These are phyloP conservation scores for Drepana arcuata DNA, from an alignment of 1,140 invertebrate genomes.

Conservation along the genomic window DNA sequence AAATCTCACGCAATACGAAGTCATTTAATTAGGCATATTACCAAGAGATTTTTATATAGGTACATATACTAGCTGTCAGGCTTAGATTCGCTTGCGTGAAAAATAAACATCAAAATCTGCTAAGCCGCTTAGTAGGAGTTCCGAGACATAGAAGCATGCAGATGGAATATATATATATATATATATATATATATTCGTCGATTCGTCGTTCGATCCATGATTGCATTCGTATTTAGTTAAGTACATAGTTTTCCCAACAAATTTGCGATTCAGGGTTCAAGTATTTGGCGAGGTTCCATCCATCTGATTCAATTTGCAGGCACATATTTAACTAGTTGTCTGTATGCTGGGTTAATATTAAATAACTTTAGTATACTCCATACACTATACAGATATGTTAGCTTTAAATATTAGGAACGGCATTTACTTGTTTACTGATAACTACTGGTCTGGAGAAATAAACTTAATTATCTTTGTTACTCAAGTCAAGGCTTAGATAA, in stretches of 20 bases:
- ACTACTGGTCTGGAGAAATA: no score
- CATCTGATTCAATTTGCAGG: conserved; percentile 6
- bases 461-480: conserved; percentile 5
- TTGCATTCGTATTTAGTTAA: no score
- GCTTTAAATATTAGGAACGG: no score
- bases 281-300: conserved; percentile 24
- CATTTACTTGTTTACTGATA: no score
- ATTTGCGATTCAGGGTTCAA: conserved; percentile 6
- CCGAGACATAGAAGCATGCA: background rate
- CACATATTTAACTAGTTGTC: no score
- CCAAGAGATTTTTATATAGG: background rate
- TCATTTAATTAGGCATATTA: no score
- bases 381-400: no score
- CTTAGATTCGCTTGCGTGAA: background rate
- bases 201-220: conserved; percentile 1
- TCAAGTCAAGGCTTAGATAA: background rate
- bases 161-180: no score
- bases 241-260: no score
- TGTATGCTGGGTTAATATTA: no score
- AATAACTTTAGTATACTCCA: no score
- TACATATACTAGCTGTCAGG: background rate
- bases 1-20: no score
- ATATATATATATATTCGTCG: background rate
- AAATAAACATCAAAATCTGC: background rate
- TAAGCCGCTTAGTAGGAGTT: background rate